Base-by-base conservation (phyloP, 2,888 invertebrate species). In the Baronia brevicornis region DNA sequence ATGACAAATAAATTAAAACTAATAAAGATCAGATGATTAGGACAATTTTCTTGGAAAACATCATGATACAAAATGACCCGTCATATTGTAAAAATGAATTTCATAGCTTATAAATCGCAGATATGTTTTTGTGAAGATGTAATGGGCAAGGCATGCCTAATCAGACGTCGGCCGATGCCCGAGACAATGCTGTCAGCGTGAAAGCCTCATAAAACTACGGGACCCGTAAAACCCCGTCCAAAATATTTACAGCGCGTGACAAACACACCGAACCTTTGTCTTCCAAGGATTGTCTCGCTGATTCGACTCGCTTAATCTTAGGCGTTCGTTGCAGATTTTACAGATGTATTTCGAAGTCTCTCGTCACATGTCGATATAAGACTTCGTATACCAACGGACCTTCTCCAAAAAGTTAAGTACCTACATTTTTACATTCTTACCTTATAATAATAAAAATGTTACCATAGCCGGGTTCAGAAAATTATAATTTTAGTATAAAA, bases 171-270 rank as follows among this genome's bases (percentile, higher is more conserved):
- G 36, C 41, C 60, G 62, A 49, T 51, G 56, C 40, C 38, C 54
- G 43, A 77, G 71, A 82, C 82, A 82, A 82, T 73, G 59, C 59
- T 56, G 59, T 59, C 68, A 69, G 69, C 68, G 70, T 67, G 71
- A 78, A 79, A 77, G 72, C 54, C 58, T 61, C 80, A 69, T 80
- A 80, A 82, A 82, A 71, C 72, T 75, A 70, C 67, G 69, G 65
- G 60, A 43, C 59, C 65, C 58, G 67, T 73, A 68, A 74, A 72
- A 61, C 58, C 48, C 64, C 56, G 74, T 77, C 82, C 77, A 80
- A 82, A 82, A 82, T 80, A 82, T 80, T 82, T 80, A 82, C 80
- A 59, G 63, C 71, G 75, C 78, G 75, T 80, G 79, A 79, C 80
- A 78, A 82, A 78, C 68, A 49, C 42, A 52, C 51, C 46, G 51